A percentile compares a stretch with the other conserved stretches of the same genome.
Evolutionary conservation across 2,113 vertebrate species (phyloP).

Genomic region (Apistogramma diplotaenia): DNA sequence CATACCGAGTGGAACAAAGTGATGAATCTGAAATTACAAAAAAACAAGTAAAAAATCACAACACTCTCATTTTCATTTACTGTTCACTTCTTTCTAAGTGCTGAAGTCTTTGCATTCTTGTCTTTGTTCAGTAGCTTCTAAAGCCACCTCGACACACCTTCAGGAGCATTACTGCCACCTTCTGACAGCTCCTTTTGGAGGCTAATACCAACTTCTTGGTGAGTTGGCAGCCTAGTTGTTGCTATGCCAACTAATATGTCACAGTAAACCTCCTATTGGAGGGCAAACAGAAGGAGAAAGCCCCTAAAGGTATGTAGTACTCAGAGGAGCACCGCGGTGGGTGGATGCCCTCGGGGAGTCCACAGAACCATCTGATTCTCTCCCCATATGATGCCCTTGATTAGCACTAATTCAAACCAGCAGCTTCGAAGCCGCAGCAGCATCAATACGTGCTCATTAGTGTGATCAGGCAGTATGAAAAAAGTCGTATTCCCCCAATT

Average conservation of each 20-base stretch:
- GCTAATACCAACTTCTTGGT: background rate
- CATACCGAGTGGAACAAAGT: background rate
- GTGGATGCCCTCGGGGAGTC: background rate
- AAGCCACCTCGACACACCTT: background rate
- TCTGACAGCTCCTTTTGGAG: background rate
- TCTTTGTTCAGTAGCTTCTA: background rate
- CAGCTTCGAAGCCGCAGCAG: background rate
- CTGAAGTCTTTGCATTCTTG: background rate
- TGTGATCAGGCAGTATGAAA: background rate
- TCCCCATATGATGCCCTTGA: background rate
- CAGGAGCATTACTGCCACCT: background rate
- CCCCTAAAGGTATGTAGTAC: background rate
- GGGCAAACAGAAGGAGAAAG: background rate
- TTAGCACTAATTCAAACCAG: background rate
- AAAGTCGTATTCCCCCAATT: background rate
- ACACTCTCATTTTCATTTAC: background rate
- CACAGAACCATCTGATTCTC: background rate
- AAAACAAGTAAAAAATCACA: background rate
- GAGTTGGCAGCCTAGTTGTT: background rate
- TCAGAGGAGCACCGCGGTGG: background rate
- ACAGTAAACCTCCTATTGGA: background rate
- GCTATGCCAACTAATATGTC: background rate
- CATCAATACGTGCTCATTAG: background rate
- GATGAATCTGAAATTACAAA: background rate
- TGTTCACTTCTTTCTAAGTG: background rate